These are phyloP conservation scores for Suncus etruscus DNA, from an alignment of 2,113 vertebrate species.

Conservation along the genomic window DNA sequence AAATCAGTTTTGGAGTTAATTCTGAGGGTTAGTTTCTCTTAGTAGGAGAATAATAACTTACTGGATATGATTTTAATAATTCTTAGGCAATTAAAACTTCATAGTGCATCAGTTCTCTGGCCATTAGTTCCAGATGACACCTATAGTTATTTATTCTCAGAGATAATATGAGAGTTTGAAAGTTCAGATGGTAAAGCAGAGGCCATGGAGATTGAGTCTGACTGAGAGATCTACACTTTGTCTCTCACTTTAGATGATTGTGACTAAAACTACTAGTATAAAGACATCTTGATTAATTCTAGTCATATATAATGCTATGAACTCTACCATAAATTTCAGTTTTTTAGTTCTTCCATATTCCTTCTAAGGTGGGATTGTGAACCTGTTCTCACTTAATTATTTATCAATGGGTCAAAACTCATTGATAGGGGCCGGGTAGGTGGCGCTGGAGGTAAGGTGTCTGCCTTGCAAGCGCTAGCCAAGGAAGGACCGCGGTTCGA, in stretches of 20 bases:
- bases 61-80: constrained; percentile 33
- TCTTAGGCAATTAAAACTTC: neutral
- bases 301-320: neutral
- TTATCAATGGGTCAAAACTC: neutral
- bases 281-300: constrained; percentile 1
- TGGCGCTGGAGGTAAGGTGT: no score
- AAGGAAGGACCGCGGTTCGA: no score
- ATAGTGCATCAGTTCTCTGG: neutral
- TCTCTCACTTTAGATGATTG: no score
- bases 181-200: constrained; percentile 1
- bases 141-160: neutral
- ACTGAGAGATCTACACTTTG: neutral
- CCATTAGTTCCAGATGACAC: neutral
- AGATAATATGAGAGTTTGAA: neutral
- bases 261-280: neutral
- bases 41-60: neutral
- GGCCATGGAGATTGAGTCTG: neutral
- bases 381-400: neutral
- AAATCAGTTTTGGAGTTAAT: constrained; percentile 25
- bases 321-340: neutral
- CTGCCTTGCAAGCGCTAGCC: no score
- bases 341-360: neutral
- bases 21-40: neutral
- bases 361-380: neutral
- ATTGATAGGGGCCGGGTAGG: no score